These are phyloP conservation scores for Ips typographus DNA, from an alignment of 1,140 invertebrate species.

Conservation along the genomic window DNA sequence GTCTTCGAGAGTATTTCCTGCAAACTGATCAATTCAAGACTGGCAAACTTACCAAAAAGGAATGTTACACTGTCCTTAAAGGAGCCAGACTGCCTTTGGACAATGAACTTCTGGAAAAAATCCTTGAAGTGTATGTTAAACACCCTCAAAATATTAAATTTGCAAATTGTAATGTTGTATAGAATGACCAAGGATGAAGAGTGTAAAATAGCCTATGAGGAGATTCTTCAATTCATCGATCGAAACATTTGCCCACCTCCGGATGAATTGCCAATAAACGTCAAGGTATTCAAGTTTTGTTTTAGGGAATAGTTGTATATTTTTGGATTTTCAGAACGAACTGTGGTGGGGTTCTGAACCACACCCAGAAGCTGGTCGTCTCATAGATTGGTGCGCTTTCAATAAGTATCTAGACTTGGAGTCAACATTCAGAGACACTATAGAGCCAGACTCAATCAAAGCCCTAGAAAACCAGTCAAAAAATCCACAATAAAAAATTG, in stretches of 20 bases:
- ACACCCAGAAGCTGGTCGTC: constrained; percentile 49
- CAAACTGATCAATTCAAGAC: constrained; percentile 61
- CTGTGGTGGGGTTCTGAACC: constrained; percentile 55
- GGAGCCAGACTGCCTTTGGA: constrained; percentile 68
- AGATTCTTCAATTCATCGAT: constrained; percentile 63
- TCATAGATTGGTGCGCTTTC: constrained; percentile 57
- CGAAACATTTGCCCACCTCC: constrained; percentile 58
- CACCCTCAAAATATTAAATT: neutral
- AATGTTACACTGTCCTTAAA: constrained; percentile 63
- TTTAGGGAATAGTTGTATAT: neutral
- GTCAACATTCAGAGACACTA: constrained; percentile 49
- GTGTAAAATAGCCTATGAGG: constrained; percentile 61
- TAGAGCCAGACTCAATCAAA: constrained; percentile 34
- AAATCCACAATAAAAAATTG: constrained; percentile 5
- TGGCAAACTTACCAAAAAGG: constrained; percentile 58
- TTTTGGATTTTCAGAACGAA: constrained; percentile 36
- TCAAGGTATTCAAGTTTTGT: constrained; percentile 50
- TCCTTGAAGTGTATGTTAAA: constrained; percentile 65
- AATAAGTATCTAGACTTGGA: constrained; percentile 56
- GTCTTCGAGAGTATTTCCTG: constrained; percentile 64
- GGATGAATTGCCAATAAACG: constrained; percentile 56
- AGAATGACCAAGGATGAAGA: constrained; percentile 62
- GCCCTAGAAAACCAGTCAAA: constrained; percentile 32
- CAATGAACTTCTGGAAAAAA: constrained; percentile 64
- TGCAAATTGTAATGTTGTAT: neutral